Percentiles rank a stretch among this genome's conserved stretches.
Conservation (phyloP, 2,888 invertebrate species). For the Rhagium mordax region DNA sequence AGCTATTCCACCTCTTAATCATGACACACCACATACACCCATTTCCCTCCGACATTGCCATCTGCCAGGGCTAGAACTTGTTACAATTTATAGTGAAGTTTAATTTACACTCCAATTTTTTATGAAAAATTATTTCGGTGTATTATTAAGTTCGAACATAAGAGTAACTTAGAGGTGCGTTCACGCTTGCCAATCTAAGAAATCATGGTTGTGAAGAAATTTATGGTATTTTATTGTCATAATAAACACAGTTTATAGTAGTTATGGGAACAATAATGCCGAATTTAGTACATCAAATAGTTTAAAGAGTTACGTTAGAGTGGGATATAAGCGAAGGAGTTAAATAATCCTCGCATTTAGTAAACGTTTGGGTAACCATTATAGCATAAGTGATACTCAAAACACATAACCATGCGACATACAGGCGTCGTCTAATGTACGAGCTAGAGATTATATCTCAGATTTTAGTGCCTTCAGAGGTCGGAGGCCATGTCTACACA, state of each 20-base stretch:
- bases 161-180: too few relatives aligned
- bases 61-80: too few relatives aligned
- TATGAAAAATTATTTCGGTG: too few relatives aligned
- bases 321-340: slow-evolving; percentile 3
- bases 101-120: too few relatives aligned
- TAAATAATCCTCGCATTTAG: slow-evolving; percentile 18
- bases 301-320: slow-evolving; percentile 11
- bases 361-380: slow-evolving; percentile 12
- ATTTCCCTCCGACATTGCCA: too few relatives aligned
- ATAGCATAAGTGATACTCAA: slow-evolving; percentile 7
- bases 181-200: not conserved
- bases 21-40: too few relatives aligned
- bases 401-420: slow-evolving; percentile 12
- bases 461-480: slow-evolving; percentile 8
- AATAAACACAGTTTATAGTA: slow-evolving; percentile 17
- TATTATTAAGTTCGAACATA: too few relatives aligned
- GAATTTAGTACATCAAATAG: not conserved
- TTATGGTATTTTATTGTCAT: slow-evolving; percentile 11
- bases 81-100: too few relatives aligned
- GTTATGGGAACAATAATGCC: not conserved
- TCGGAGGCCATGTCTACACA: not conserved
- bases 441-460: slow-evolving; percentile 6
- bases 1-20: too few relatives aligned
- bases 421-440: slow-evolving; percentile 18
- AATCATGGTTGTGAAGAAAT: not conserved